These are phyloP conservation scores for Rotaria macrura DNA, from an alignment of 2,888 invertebrate species.

Conservation along the genomic window DNA sequence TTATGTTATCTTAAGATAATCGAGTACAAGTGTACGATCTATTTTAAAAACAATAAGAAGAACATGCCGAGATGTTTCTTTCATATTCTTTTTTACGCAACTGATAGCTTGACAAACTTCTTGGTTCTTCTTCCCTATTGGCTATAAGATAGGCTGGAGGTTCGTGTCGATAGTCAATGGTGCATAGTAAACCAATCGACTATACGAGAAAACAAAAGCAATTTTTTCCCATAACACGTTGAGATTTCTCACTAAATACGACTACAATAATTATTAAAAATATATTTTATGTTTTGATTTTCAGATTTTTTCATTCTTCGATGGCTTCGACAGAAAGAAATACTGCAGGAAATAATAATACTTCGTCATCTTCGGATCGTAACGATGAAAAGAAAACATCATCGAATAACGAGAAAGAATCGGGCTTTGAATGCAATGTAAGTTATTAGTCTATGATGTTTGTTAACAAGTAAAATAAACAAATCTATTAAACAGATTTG, in stretches of 20 bases:
- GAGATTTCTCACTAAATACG: neutral
- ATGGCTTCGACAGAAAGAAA: neutral
- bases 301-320: neutral
- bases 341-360: neutral
- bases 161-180: neutral
- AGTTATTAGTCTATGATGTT: neutral
- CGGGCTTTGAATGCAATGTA: slow-evolving; percentile 2
- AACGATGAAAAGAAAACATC: neutral
- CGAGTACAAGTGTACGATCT: too few relatives aligned
- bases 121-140: neutral
- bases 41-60: too few relatives aligned
- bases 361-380: neutral
- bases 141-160: neutral
- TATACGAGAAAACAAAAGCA: neutral
- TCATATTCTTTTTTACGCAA: too few relatives aligned
- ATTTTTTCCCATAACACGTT: neutral
- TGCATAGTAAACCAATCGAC: neutral
- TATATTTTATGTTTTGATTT: neutral
- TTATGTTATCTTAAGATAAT: too few relatives aligned
- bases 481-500: slow-evolving; percentile 16
- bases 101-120: too few relatives aligned
- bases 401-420: neutral
- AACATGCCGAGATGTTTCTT: too few relatives aligned
- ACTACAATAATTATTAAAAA: neutral
- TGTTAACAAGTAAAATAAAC: neutral